Evolutionary conservation across 2,797 vertebrate genomes (phyloP).

Genomic region (Odontamblyopus lacepedii): DNA sequence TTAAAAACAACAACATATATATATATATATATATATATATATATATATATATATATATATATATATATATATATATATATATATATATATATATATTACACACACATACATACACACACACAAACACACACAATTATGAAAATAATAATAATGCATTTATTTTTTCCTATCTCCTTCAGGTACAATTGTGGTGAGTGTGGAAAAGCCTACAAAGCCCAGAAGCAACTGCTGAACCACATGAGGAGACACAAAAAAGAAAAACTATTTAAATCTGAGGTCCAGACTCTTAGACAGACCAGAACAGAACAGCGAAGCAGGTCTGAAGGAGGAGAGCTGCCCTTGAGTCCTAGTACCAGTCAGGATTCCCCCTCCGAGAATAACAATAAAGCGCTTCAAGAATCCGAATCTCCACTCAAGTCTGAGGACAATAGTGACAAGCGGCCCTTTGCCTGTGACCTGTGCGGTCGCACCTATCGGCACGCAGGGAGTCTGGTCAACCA

Average conservation of each 20-base stretch:
- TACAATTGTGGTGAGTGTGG: conserved; percentile 81
- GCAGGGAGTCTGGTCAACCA: conserved; percentile 86
- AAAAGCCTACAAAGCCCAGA: conserved; percentile 88
- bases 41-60: too few species aligned
- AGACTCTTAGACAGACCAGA: conserved; percentile 56
- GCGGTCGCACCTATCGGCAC: conserved; percentile 76
- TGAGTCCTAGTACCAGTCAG: conserved; percentile 50
- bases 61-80: too few species aligned
- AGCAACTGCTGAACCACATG: conserved; percentile 88
- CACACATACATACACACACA: too few species aligned
- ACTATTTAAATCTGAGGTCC: conserved; percentile 79
- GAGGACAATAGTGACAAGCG: conserved; percentile 63
- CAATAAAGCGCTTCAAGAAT: conserved; percentile 21
- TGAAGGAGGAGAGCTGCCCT: conserved; percentile 54
- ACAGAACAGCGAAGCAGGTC: conserved; percentile 52
- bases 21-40: too few species aligned
- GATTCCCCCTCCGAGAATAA: conserved; percentile 30
- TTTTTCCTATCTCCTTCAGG: conserved; percentile 50
- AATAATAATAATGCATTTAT: conserved; percentile 15
- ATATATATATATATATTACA: too few species aligned
- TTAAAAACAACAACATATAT: too few species aligned
- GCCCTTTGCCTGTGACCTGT: conserved; percentile 77
- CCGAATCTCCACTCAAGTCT: conserved; percentile 40
- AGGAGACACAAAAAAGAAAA: conserved; percentile 86
- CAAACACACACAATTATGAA: too few species aligned